Evolutionary conservation across 2,888 invertebrate genomes (phyloP).

Genomic region (Eupithecia dodoneata): DNA sequence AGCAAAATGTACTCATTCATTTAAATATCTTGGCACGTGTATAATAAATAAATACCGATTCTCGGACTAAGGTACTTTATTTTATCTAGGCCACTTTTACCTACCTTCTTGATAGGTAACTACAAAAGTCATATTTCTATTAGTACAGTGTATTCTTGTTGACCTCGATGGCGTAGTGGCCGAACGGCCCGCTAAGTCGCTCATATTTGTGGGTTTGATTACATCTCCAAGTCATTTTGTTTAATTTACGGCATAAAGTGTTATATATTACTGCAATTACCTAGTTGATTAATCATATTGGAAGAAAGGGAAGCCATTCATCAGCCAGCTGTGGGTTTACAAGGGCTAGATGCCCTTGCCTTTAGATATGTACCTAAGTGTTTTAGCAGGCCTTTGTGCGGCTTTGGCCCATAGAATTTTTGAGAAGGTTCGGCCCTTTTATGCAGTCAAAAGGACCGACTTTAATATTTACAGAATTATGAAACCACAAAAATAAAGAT

Average conservation of each 20-base stretch:
- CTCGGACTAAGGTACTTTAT: neutral
- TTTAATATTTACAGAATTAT: no score
- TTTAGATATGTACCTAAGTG: no score
- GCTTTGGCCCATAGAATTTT: no score
- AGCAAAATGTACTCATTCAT: neutral
- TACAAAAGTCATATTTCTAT: neutral
- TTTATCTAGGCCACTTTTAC: neutral
- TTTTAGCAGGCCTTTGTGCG: no score
- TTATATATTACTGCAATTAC: neutral
- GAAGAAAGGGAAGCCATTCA: neutral
- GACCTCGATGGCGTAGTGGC: neutral
- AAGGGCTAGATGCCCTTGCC: neutral
- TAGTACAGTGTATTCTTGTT: neutral
- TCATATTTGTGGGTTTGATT: neutral
- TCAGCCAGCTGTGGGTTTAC: neutral
- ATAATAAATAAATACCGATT: neutral
- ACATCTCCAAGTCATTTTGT: neutral
- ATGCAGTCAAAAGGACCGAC: no score
- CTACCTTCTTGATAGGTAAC: neutral
- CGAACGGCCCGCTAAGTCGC: neutral
- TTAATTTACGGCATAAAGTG: neutral
- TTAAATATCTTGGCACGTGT: neutral
- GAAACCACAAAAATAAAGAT: no score
- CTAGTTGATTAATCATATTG: neutral
- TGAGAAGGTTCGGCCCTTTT: no score